Evolutionary conservation across 2,888 invertebrate genomes (phyloP).

Genomic region (Acanthosepion lycidas): DNA sequence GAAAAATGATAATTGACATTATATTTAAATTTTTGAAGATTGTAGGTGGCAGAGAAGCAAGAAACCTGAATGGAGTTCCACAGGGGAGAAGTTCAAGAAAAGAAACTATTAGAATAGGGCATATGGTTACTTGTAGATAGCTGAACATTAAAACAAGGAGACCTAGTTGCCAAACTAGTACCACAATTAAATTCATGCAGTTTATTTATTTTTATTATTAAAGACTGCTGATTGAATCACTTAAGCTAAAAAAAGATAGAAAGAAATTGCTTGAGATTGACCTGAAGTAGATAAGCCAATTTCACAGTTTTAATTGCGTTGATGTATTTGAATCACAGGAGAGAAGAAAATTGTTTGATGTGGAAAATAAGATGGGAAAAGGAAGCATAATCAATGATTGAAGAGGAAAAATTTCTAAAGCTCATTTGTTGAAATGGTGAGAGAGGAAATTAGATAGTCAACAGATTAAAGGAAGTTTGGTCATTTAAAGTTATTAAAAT

Average conservation of each 20-base stretch:
- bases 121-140: no score
- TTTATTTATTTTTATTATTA: neutral
- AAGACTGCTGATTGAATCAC: neutral
- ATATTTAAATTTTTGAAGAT: no score
- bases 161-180: no score
- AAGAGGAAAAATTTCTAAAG: no score
- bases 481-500: slow-evolving; percentile 23
- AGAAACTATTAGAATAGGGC: no score
- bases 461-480: slow-evolving; percentile 6
- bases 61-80: no score
- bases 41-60: no score
- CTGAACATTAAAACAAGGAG: no score
- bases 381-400: neutral
- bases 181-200: no score
- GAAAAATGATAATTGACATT: no score
- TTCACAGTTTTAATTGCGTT: neutral
- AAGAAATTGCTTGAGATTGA: neutral
- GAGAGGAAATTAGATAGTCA: neutral
- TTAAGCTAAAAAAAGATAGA: neutral
- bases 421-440: neutral
- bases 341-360: neutral
- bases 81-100: no score
- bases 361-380: neutral
- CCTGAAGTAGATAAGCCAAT: neutral
- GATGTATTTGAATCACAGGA: neutral